These are phyloP conservation scores for Entomobrya proxima DNA, from an alignment of 2,888 invertebrate species.

Conservation along the genomic window DNA sequence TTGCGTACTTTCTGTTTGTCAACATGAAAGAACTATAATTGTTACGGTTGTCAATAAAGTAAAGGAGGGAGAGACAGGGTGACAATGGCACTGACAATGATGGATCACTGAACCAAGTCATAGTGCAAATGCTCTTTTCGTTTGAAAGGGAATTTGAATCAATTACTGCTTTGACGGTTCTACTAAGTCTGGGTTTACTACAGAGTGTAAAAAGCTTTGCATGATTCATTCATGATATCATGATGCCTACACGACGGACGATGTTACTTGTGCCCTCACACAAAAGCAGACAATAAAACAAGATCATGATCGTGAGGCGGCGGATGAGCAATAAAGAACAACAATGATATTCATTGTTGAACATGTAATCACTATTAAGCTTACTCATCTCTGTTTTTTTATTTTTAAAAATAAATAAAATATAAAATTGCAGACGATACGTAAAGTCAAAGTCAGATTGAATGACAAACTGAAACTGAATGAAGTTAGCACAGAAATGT, in stretches of 20 bases:
- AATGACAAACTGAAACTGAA: neutral
- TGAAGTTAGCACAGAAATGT: neutral
- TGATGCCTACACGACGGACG: neutral
- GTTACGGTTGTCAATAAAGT: constrained; percentile 46
- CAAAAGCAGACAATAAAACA: neutral
- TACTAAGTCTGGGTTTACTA: neutral
- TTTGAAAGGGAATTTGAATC: constrained; percentile 1
- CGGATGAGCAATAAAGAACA: constrained; percentile 2
- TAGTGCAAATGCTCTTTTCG: neutral
- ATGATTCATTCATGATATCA: neutral
- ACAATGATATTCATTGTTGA: constrained; percentile 15
- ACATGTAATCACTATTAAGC: constrained; percentile 14
- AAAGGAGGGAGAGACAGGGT: constrained; percentile 33
- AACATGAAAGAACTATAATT: neutral
- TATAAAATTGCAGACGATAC: neutral
- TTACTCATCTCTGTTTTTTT: constrained; percentile 8
- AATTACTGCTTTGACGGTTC: constrained; percentile 1
- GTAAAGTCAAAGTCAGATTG: no score
- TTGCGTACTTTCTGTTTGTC: neutral
- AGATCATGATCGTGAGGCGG: neutral
- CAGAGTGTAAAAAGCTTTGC: no score
- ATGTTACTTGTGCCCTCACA: neutral
- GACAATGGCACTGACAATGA: constrained; percentile 60
- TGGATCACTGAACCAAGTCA: constrained; percentile 49
- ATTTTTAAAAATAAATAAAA: neutral